Conservation (phyloP, 1,140 invertebrate genomes). For the Pseudomyrmex cubaensis region DNA sequence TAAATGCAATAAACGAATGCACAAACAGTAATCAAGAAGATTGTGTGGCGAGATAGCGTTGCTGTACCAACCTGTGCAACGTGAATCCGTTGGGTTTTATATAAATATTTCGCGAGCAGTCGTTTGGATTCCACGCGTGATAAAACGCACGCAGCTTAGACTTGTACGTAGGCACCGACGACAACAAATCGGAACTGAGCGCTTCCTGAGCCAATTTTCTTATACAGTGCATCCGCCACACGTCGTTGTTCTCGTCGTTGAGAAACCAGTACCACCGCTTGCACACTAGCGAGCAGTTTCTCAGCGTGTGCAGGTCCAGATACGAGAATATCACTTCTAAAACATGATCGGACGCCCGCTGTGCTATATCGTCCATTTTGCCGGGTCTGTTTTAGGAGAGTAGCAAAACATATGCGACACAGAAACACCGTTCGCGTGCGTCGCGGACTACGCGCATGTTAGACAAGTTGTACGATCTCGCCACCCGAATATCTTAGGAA, state of each 20-base stretch:
- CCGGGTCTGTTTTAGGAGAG: slow-evolving; percentile 66
- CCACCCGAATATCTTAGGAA: no score
- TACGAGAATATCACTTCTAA: slow-evolving; percentile 98
- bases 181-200: slow-evolving; percentile 96
- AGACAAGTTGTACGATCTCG: neutral
- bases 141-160: slow-evolving; percentile 97
- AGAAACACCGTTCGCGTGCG: slow-evolving; percentile 41
- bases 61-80: slow-evolving; percentile 90
- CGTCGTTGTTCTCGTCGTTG: slow-evolving; percentile 97
- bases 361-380: slow-evolving; percentile 82
- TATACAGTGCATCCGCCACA: slow-evolving; percentile 97
- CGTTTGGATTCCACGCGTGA: slow-evolving; percentile 98
- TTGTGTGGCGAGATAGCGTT: neutral
- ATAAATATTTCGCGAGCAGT: slow-evolving; percentile 98
- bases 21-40: no score
- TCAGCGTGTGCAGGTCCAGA: slow-evolving; percentile 93
- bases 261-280: slow-evolving; percentile 96
- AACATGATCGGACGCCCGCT: slow-evolving; percentile 90
- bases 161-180: slow-evolving; percentile 96
- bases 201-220: slow-evolving; percentile 95
- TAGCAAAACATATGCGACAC: slow-evolving; percentile 60
- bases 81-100: slow-evolving; percentile 99
- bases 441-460: slow-evolving; percentile 28
- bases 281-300: slow-evolving; percentile 96
- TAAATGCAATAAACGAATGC: no score